Base-by-base conservation (phyloP, 2,888 invertebrate genomes). In the Pristionchus japonicus region DNA sequence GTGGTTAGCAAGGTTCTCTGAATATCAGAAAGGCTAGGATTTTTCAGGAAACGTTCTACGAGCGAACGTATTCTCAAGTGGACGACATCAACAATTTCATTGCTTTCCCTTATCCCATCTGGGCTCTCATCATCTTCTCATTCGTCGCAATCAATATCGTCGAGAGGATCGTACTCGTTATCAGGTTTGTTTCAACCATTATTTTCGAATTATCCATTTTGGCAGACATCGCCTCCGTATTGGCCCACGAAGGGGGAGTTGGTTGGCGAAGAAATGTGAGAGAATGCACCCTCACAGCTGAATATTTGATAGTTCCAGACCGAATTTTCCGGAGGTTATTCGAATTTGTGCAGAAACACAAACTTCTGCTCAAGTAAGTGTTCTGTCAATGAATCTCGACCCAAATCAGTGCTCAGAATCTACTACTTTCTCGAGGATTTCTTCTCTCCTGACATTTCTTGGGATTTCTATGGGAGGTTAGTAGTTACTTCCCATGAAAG, bases 71-170 rank as follows among this genome's bases (percentile, higher is more conserved):
- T n/a, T 47, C 77, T 27, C 77, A 77, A 27, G 27, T 27, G 3
- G 77, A 77, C 27, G 77, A 77, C 27, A 77, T 77, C 77, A 77
- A 77, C n/a, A 77, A 77, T 15, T 77, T 77, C 43, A 77, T 77
- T n/a, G 77, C 47, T 43, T 77, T 77, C 43, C n/a, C 77, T 43
- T 43, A 11, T 47, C 17, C 47, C 3, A 43, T 77, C 3, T 27
- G 23, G n/a, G 47, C n/a, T 47, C 77, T 77, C 11, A 77, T 77
- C 77, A 47, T 47, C n/a, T 27, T 47, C 13, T 77, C 77, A 27
- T 47, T 77, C 77, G 27, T 43, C 13, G 43, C 47, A 9, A 77
- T 77, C 77, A 77, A 77, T 17, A 6, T 77, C 77, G 47, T 47
- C 11, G 77, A 77, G 27, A 43, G 77, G 47, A 77, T 34, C 27